Conservation (phyloP, 1,140 invertebrate species). For the Capitella teleta region DNA sequence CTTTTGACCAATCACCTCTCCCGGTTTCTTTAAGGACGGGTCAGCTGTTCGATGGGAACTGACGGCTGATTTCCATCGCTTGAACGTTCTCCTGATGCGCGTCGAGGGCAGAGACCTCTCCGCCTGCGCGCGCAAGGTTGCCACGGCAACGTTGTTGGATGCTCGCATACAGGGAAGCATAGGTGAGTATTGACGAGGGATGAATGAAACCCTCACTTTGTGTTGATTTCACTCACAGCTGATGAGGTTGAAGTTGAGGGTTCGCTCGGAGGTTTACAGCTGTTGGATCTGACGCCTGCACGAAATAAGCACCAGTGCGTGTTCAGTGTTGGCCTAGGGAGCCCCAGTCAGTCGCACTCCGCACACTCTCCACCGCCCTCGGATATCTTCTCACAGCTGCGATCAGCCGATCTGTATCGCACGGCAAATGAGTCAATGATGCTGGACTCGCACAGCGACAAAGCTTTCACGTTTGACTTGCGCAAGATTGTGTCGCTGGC, state of each 20-base stretch:
- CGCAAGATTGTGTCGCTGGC: constrained; percentile 22
- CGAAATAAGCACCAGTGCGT: constrained; percentile 66
- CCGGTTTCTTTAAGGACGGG: not conserved
- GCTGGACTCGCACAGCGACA: constrained; percentile 14
- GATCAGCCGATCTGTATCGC: constrained; percentile 26
- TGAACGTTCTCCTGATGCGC: constrained; percentile 75
- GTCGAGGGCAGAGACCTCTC: constrained; percentile 61
- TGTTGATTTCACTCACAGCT: not conserved
- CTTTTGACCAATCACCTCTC: not conserved
- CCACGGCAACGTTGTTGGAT: constrained; percentile 79
- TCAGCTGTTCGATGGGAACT: constrained; percentile 53
- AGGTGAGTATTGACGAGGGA: constrained; percentile 52
- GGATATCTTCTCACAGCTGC: not conserved
- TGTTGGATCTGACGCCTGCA: constrained; percentile 74
- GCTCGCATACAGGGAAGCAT: constrained; percentile 80
- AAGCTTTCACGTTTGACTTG: constrained; percentile 25
- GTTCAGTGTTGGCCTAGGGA: constrained; percentile 70
- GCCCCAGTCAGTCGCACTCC: constrained; percentile 42
- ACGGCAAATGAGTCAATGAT: constrained; percentile 28
- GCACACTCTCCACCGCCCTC: not conserved
- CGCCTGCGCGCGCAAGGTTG: constrained; percentile 69
- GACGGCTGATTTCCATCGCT: constrained; percentile 80
- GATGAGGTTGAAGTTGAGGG: constrained; percentile 56
- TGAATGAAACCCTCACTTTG: no score
- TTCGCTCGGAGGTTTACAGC: constrained; percentile 76